These are phyloP conservation scores for Sarotherodon lohbergeri DNA, from an alignment of 2,113 vertebrate species.

Conservation along the genomic window DNA sequence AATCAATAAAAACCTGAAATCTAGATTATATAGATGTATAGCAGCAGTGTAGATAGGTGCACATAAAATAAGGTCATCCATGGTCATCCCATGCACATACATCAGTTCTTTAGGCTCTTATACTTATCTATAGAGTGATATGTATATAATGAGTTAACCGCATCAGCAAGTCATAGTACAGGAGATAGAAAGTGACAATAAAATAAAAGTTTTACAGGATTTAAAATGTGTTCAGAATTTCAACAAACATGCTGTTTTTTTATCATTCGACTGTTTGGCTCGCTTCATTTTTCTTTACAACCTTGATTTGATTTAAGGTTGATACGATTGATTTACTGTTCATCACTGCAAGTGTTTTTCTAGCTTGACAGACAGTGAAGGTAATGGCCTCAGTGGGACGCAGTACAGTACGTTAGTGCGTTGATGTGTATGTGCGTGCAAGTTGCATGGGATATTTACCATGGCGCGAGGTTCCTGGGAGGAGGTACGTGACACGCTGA, in stretches of 20 bases:
- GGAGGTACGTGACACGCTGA: slow-evolving; percentile 22
- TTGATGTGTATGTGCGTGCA: neutral
- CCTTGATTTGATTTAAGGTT: neutral
- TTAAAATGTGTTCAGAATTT: neutral
- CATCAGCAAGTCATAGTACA: neutral
- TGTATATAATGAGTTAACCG: neutral
- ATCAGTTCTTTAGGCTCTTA: neutral
- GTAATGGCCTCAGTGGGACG: neutral
- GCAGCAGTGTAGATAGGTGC: neutral
- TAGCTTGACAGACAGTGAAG: neutral
- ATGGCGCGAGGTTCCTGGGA: slow-evolving; percentile 47
- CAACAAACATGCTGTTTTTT: neutral
- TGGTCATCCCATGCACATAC: neutral
- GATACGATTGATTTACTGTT: neutral
- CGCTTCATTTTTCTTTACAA: neutral
- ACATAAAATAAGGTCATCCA: neutral
- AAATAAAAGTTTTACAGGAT: neutral
- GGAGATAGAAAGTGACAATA: neutral
- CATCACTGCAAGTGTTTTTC: neutral
- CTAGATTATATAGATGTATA: neutral
- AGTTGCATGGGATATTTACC: slow-evolving; percentile 62
- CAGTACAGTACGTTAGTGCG: neutral
- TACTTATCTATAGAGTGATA: neutral
- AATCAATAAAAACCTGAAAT: neutral
- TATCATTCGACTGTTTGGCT: neutral